Percentiles rank a stretch among this genome's conserved stretches.
Evolutionary conservation across 2,797 vertebrate genomes (phyloP).

Genomic region (Sternotherus odoratus): DNA sequence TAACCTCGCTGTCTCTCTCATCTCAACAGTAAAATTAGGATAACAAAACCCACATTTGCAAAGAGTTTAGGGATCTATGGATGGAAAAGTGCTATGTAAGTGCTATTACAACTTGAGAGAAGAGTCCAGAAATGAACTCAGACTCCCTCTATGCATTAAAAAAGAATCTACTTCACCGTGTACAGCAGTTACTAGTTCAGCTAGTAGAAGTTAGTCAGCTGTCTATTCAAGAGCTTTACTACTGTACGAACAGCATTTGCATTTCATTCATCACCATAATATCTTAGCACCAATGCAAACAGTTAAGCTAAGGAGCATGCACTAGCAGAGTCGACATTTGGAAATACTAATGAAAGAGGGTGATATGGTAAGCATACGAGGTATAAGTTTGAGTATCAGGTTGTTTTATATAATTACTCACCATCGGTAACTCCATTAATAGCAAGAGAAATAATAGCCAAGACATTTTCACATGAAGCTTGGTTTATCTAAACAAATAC

Average conservation of each 20-base stretch:
- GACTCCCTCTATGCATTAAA: background rate
- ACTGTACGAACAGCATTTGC: background rate
- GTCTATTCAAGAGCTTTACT: background rate
- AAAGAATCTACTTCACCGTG: background rate
- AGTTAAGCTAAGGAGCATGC: fast-evolving
- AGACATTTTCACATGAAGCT: constrained; percentile 89
- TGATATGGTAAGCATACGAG: background rate
- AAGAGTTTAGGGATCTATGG: background rate
- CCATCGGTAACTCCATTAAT: constrained; percentile 95
- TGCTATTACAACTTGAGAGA: background rate
- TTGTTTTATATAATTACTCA: constrained; percentile 67
- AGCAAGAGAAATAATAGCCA: constrained; percentile 95
- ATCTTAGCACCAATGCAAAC: background rate
- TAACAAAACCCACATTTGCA: background rate
- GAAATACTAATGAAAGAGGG: background rate
- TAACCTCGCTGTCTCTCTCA: background rate
- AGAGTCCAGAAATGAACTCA: background rate
- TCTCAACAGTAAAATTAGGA: background rate
- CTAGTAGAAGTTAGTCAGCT: background rate
- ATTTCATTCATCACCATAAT: background rate
- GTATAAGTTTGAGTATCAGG: background rate
- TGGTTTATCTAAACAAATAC: constrained; percentile 88
- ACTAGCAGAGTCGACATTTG: background rate
- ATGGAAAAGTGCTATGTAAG: background rate
- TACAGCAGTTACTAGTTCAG: background rate